These are phyloP conservation scores for Uropsilus gracilis DNA, from an alignment of 2,113 vertebrate genomes.

Conservation along the genomic window DNA sequence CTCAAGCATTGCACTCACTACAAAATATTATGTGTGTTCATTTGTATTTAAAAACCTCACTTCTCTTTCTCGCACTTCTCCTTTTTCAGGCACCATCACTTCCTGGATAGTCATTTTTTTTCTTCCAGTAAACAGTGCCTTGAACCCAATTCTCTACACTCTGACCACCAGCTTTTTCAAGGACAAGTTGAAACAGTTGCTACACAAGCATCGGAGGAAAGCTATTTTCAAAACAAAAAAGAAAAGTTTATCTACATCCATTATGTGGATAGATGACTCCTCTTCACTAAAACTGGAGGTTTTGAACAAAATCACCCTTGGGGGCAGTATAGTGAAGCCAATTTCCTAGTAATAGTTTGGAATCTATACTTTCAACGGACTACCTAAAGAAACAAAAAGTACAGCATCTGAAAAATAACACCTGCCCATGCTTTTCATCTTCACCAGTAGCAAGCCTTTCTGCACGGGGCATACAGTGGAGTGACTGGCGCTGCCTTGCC, in stretches of 20 bases:
- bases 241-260: conserved; percentile 85
- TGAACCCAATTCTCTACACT: conserved; percentile 90
- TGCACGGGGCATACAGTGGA: conserved; percentile 18
- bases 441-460: background rate
- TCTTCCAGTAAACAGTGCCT: conserved; percentile 90
- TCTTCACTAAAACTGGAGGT: conserved; percentile 79
- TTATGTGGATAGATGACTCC: conserved; percentile 80
- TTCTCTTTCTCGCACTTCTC: background rate
- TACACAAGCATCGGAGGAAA: conserved; percentile 85
- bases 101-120: conserved; percentile 90
- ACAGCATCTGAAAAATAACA: conserved; percentile 41
- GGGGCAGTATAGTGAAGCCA: conserved; percentile 73
- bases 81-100: conserved; percentile 85
- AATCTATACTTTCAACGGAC: background rate
- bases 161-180: conserved; percentile 91
- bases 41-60: background rate
- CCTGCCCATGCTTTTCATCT: background rate
- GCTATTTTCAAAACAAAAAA: conserved; percentile 81
- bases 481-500: background rate
- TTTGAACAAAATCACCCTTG: conserved; percentile 80
- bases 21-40: background rate
- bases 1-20: background rate
- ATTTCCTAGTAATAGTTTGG: conserved; percentile 51
- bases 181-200: conserved; percentile 88
- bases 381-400: conserved; percentile 26